Conservation (phyloP, 1,140 invertebrate species). For the Atta colombica region DNA sequence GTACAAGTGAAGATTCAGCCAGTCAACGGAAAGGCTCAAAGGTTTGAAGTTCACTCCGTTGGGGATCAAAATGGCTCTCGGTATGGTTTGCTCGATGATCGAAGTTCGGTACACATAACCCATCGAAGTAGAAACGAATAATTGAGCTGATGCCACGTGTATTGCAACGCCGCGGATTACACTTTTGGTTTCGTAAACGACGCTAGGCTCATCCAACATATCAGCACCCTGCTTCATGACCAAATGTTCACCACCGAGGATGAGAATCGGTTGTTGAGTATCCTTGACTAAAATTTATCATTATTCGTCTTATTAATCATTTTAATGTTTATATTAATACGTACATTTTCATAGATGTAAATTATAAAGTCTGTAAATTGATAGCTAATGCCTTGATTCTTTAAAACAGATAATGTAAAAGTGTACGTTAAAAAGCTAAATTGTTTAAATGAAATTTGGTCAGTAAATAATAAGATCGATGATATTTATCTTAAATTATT, state of each 20-base stretch:
- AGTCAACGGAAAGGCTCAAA: slow-evolving; percentile 93
- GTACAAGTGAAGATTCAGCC: slow-evolving; percentile 94
- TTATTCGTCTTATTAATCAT: not conserved
- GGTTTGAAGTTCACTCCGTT: slow-evolving; percentile 88
- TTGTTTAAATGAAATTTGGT: not conserved
- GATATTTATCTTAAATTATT: not conserved
- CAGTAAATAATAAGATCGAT: not conserved
- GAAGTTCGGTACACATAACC: slow-evolving; percentile 88
- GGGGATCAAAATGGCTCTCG: slow-evolving; percentile 87
- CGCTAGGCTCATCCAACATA: slow-evolving; percentile 89
- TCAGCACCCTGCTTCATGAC: slow-evolving; percentile 91
- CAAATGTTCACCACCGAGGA: slow-evolving; percentile 90
- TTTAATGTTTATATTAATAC: too few species aligned
- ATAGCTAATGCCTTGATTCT: not conserved
- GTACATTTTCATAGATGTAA: not conserved
- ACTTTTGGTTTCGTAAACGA: slow-evolving; percentile 86
- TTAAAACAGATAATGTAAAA: not conserved
- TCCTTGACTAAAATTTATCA: slow-evolving; percentile 85
- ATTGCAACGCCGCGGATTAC: slow-evolving; percentile 90
- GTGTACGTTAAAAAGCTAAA: not conserved
- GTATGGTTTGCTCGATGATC: slow-evolving; percentile 82
- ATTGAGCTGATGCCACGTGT: slow-evolving; percentile 89
- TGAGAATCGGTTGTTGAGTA: slow-evolving; percentile 89
- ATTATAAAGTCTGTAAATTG: slow-evolving; percentile 3
- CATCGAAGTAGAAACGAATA: slow-evolving; percentile 92